These are phyloP conservation scores for Hyphantria cunea DNA, from an alignment of 1,140 invertebrate genomes.

Conservation along the genomic window DNA sequence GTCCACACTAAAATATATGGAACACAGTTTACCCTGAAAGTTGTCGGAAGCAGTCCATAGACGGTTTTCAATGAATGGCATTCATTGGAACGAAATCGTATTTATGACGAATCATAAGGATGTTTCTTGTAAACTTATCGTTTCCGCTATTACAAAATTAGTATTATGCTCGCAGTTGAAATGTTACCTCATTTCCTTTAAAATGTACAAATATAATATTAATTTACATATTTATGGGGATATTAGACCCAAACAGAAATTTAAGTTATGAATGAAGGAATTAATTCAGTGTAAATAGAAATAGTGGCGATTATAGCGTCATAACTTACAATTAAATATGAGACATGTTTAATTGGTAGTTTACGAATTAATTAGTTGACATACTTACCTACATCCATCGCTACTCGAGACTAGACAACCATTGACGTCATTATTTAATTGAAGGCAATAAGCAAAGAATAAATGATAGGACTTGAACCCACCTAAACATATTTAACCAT, in stretches of 20 bases:
- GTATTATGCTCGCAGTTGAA: not conserved
- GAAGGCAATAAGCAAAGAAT: too few species aligned
- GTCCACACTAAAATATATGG: conserved; percentile 37
- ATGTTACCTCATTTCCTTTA: not conserved
- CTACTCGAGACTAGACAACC: too few species aligned
- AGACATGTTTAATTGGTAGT: not conserved
- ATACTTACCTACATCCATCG: too few species aligned
- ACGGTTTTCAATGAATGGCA: conserved; percentile 16
- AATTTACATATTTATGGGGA: not conserved
- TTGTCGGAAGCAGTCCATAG: conserved; percentile 26
- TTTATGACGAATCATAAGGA: conserved; percentile 22
- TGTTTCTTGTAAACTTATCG: conserved; percentile 18
- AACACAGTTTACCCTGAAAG: conserved; percentile 12
- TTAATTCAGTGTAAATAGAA: too few species aligned
- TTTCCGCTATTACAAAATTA: conserved; percentile 23
- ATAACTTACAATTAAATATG: too few species aligned
- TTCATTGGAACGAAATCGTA: conserved; percentile 23
- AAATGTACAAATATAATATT: not conserved
- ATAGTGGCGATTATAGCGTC: too few species aligned
- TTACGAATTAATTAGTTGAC: not conserved
- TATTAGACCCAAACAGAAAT: not conserved
- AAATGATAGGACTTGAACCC: too few species aligned
- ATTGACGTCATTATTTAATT: too few species aligned
- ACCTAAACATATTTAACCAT: too few species aligned
- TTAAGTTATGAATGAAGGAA: too few species aligned